phyloP scores from a whole-genome alignment of 2,797 vertebrate species.

The Vireo griseus region DNA sequence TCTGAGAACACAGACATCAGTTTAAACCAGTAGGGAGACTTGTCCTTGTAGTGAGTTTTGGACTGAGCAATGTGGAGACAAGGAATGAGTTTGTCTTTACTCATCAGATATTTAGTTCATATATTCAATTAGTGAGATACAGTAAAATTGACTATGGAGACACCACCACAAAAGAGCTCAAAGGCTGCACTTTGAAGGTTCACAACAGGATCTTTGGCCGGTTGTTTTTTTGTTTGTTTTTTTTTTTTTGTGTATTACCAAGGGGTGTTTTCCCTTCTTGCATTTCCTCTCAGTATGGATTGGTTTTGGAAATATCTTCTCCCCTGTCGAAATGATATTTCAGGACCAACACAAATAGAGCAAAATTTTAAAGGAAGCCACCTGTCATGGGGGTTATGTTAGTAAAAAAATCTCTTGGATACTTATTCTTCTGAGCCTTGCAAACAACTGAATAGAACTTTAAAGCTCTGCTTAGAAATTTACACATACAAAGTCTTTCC shows the following conservation, averaged over 20 bases:
- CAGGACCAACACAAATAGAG: background rate
- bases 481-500: background rate
- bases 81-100: background rate
- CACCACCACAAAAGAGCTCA: background rate
- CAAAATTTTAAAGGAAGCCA: background rate
- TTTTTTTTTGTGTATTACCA: background rate
- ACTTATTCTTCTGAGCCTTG: background rate
- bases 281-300: background rate
- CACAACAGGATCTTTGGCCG: background rate
- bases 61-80: background rate
- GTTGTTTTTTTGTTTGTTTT: background rate
- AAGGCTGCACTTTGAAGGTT: background rate
- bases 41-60: background rate
- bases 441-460: background rate
- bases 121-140: background rate
- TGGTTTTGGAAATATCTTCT: background rate
- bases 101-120: background rate
- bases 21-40: background rate
- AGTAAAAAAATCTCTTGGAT: background rate
- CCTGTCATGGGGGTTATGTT: background rate
- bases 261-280: rapidly evolving
- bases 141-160: background rate
- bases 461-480: background rate
- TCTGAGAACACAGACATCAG: background rate
- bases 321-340: background rate